Evolutionary conservation across 2,113 vertebrate species (phyloP).

Genomic region (Tylochromis polylepis): DNA sequence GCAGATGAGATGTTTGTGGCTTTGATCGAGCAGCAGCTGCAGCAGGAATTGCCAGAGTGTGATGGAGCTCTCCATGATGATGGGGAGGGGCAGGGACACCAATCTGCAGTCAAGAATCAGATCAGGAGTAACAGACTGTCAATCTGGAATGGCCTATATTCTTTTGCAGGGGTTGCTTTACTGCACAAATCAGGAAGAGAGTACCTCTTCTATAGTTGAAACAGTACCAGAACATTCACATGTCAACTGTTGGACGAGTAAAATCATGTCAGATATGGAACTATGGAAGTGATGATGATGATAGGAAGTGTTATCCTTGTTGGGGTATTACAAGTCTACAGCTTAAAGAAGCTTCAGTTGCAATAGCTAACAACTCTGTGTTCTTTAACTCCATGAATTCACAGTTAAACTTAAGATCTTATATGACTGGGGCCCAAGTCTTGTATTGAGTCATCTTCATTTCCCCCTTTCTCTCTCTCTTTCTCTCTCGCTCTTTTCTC

Average conservation of each 20-base stretch:
- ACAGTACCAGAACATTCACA: not conserved
- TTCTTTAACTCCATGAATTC: not conserved
- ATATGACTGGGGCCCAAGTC: not conserved
- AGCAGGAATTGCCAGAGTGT: conserved; percentile 99
- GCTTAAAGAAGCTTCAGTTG: not conserved
- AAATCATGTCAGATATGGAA: not conserved
- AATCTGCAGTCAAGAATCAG: not conserved
- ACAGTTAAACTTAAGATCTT: not conserved
- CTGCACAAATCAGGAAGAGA: not conserved
- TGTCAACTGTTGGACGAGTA: not conserved
- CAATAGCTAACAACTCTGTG: not conserved
- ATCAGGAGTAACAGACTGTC: not conserved
- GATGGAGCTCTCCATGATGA: conserved; percentile 96
- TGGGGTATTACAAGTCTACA: not conserved
- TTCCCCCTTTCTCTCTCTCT: not conserved
- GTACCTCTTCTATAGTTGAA: not conserved
- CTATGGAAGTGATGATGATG: not conserved
- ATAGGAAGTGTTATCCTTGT: not conserved
- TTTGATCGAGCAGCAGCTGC: conserved; percentile 95
- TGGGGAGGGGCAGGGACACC: not conserved
- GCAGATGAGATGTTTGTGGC: conserved; percentile 96
- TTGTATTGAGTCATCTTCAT: not conserved
- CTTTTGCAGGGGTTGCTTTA: not conserved
- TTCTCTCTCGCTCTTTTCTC: no score
- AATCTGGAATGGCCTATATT: not conserved